Percentiles rank a stretch among this genome's conserved stretches.
These are phyloP conservation scores for Amia ocellicauda DNA, from an alignment of 2,113 vertebrate species.

Conservation along the genomic window DNA sequence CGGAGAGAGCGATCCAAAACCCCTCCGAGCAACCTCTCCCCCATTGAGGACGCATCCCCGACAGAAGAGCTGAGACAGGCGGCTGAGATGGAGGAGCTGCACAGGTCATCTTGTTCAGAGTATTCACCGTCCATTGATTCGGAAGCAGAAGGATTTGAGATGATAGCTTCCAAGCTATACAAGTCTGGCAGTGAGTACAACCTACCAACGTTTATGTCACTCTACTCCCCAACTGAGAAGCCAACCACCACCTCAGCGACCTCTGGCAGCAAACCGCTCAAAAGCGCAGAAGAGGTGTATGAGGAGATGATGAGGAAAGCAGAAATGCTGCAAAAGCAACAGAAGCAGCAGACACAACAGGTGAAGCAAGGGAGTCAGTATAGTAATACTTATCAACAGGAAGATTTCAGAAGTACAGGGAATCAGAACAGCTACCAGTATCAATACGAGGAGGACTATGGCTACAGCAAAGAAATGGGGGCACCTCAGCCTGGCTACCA, in stretches of 20 bases:
- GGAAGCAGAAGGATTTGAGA: constrained; percentile 87
- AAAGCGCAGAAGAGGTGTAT: constrained; percentile 96
- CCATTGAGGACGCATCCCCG: constrained; percentile 95
- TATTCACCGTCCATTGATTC: constrained; percentile 97
- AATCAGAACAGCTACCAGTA: constrained; percentile 61
- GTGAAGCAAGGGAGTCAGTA: constrained; percentile 58
- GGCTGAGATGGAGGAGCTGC: constrained; percentile 96
- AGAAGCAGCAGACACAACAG: constrained; percentile 73
- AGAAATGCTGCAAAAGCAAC: constrained; percentile 84
- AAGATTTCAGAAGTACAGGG: constrained; percentile 51
- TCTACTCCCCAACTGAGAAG: constrained; percentile 93
- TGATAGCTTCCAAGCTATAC: constrained; percentile 81
- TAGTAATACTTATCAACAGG: constrained; percentile 54
- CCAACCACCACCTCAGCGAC: constrained; percentile 56
- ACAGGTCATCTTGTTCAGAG: constrained; percentile 94
- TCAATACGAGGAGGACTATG: constrained; percentile 74
- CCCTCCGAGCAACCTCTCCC: constrained; percentile 94
- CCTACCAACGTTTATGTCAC: constrained; percentile 92
- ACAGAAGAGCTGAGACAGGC: constrained; percentile 95
- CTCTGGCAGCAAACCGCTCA: constrained; percentile 80
- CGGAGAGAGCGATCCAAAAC: constrained; percentile 96
- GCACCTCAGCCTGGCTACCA: constrained; percentile 63
- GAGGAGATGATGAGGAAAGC: constrained; percentile 99
- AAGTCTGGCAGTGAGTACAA: constrained; percentile 96
- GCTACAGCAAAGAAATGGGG: constrained; percentile 44